These are phyloP conservation scores for Zaprionus tsacasi DNA, from an alignment of 1,140 invertebrate species.

Conservation along the genomic window DNA sequence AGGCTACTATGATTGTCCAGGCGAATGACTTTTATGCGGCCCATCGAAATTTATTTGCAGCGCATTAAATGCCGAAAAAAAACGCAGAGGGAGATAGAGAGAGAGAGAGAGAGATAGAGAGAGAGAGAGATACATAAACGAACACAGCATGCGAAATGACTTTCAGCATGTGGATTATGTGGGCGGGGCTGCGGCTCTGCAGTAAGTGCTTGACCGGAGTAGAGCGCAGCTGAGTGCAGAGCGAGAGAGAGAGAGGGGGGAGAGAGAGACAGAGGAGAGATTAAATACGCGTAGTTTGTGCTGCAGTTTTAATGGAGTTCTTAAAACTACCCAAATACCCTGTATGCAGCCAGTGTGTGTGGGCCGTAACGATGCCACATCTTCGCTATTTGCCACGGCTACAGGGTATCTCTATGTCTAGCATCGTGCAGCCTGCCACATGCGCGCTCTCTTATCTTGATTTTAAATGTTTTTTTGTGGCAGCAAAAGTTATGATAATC, in stretches of 20 bases:
- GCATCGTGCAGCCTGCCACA: not conserved
- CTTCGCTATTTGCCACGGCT: not conserved
- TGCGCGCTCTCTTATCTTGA: not conserved
- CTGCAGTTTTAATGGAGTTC: conserved; percentile 8
- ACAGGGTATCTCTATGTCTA: not conserved
- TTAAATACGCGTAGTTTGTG: conserved; percentile 10
- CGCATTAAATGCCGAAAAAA: conserved; percentile 30
- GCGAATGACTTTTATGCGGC: conserved; percentile 63
- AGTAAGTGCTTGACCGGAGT: not conserved
- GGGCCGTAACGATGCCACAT: too few relatives aligned
- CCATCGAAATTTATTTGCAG: conserved; percentile 68
- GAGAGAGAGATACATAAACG: conserved; percentile 19
- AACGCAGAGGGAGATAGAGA: not conserved
- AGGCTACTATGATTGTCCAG: conserved; percentile 30
- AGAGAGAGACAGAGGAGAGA: not conserved
- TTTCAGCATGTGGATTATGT: conserved; percentile 4
- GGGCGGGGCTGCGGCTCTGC: not conserved
- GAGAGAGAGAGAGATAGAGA: conserved; percentile 1
- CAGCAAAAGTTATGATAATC: conserved; percentile 25
- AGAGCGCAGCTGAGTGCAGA: not conserved
- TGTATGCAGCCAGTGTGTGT: not conserved
- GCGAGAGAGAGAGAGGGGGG: too few relatives aligned
- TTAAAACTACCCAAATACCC: conserved; percentile 1
- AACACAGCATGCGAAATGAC: conserved; percentile 19
- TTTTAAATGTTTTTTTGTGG: conserved; percentile 19